phyloP scores from a whole-genome alignment of 2,888 invertebrate genomes.

The Drosophila pegasa region DNA sequence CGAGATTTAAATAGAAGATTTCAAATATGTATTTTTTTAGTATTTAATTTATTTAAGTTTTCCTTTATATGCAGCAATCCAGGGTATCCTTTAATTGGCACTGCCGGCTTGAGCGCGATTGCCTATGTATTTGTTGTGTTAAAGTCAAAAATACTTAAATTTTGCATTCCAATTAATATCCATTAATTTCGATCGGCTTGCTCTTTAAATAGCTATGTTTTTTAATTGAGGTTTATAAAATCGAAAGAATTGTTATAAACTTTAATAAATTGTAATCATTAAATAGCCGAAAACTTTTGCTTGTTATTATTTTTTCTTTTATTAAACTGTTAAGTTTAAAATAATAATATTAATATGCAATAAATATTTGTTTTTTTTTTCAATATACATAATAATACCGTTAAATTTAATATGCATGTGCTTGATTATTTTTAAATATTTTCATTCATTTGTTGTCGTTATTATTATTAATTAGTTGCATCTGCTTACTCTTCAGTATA shows the following conservation, averaged over 20 bases:
- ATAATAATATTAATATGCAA: conserved; percentile 79
- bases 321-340: conserved; percentile 82
- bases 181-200: too few relatives aligned
- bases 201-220: too few relatives aligned
- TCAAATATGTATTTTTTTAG: too few relatives aligned
- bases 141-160: background rate
- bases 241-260: background rate
- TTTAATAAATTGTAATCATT: background rate
- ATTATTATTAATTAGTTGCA: conserved; percentile 53
- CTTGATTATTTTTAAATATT: conserved; percentile 50
- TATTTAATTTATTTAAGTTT: too few relatives aligned
- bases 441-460: conserved; percentile 39
- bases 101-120: background rate
- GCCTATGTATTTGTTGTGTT: background rate
- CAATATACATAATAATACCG: conserved; percentile 78
- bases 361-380: conserved; percentile 65
- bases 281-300: background rate
- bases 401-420: conserved; percentile 78
- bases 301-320: conserved; percentile 55
- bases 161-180: too few relatives aligned
- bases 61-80: background rate
- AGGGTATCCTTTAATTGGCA: background rate
- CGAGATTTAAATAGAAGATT: too few relatives aligned
- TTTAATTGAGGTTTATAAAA: background rate
- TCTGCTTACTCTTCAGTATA: conserved; percentile 48